phyloP scores from a whole-genome alignment of 2,113 vertebrate genomes.

The Clupea harengus region DNA sequence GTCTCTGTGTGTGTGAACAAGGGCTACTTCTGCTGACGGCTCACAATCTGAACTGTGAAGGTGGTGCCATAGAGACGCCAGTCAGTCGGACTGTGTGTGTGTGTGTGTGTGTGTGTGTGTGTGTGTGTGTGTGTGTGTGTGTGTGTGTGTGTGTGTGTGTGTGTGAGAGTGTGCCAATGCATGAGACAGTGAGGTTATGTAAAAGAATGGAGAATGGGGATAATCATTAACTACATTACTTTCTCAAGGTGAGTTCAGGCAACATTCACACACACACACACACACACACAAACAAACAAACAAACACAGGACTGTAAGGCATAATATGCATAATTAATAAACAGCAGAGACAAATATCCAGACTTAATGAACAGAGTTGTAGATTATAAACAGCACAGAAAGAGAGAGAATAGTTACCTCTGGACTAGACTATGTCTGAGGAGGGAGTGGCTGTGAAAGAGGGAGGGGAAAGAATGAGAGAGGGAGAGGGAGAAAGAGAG shows the following conservation, averaged over 20 bases:
- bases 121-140: conserved; percentile 7
- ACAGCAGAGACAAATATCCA: conserved; percentile 35
- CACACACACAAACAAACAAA: conserved; percentile 12
- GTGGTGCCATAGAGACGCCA: conserved; percentile 1
- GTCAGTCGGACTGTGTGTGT: neutral
- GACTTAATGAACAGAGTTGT: conserved; percentile 23
- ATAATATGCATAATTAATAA: conserved; percentile 23
- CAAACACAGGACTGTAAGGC: conserved; percentile 8
- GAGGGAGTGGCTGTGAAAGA: conserved; percentile 49
- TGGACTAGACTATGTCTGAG: conserved; percentile 41
- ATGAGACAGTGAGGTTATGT: conserved; percentile 1
- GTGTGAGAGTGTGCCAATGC: neutral
- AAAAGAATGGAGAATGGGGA: conserved; percentile 10
- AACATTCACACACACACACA: conserved; percentile 20
- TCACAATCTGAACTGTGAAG: neutral
- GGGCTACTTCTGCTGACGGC: neutral
- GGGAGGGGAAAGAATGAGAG: conserved; percentile 41
- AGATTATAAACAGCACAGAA: conserved; percentile 12
- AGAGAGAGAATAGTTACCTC: conserved; percentile 32
- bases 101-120: conserved; percentile 1
- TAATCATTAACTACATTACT: neutral
- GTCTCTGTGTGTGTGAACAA: neutral
- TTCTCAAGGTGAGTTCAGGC: neutral
- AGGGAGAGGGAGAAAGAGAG: conserved; percentile 27
- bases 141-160: conserved; percentile 4